phyloP scores from a whole-genome alignment of 2,888 invertebrate genomes.

The Bellardia pandia region DNA sequence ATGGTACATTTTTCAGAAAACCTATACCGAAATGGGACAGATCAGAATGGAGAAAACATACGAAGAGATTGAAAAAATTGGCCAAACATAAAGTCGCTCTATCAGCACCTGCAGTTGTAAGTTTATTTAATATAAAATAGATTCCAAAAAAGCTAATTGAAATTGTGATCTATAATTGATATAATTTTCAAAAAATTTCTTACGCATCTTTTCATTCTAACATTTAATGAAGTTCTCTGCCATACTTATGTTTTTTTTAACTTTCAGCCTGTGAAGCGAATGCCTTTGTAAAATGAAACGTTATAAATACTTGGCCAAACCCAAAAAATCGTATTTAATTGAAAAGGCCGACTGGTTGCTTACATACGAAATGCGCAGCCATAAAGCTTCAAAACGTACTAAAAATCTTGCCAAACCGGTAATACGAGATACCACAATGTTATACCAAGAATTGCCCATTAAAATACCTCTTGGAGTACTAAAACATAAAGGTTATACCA shows the following conservation, averaged over 20 bases:
- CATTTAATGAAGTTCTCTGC: no score
- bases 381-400: slow-evolving; percentile 72
- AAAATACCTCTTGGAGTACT: slow-evolving; percentile 76
- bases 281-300: slow-evolving; percentile 74
- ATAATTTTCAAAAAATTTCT: neutral
- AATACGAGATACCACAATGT: slow-evolving; percentile 53
- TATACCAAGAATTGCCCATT: slow-evolving; percentile 72
- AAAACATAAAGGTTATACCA: slow-evolving; percentile 76
- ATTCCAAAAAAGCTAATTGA: neutral
- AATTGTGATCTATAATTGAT: no score
- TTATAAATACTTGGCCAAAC: slow-evolving; percentile 76
- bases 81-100: slow-evolving; percentile 78
- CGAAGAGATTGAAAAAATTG: slow-evolving; percentile 76
- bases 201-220: no score
- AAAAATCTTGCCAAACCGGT: slow-evolving; percentile 72
- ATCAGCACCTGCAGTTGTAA: slow-evolving; percentile 74
- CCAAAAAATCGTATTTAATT: slow-evolving; percentile 71
- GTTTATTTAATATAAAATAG: neutral
- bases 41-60: slow-evolving; percentile 77
- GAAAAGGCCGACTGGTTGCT: slow-evolving; percentile 76
- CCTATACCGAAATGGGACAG: slow-evolving; percentile 75
- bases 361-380: slow-evolving; percentile 71
- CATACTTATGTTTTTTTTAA: neutral
- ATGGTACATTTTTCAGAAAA: slow-evolving; percentile 71
- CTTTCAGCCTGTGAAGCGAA: slow-evolving; percentile 61